phyloP scores from a whole-genome alignment of 2,797 vertebrate species.

The Lagodon rhomboides region DNA sequence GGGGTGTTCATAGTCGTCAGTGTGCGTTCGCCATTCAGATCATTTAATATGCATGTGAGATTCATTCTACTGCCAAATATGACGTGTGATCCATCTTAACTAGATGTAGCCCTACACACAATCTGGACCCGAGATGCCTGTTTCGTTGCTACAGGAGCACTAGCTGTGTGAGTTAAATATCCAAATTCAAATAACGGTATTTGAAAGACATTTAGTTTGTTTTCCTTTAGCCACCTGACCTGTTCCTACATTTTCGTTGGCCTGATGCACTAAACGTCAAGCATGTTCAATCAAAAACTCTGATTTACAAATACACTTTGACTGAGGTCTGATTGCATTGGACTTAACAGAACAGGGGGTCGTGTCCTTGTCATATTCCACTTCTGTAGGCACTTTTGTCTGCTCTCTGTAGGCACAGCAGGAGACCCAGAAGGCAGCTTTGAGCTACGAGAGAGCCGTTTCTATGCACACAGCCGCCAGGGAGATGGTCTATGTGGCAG shows the following conservation, averaged over 20 bases:
- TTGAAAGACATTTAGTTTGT: not conserved
- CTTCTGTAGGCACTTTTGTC: constrained; percentile 35
- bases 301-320: not conserved
- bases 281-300: not conserved
- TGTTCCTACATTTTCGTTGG: not conserved
- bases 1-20: not conserved
- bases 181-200: not conserved
- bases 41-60: constrained; percentile 20
- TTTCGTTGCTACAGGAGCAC: not conserved
- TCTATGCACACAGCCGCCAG: constrained; percentile 96
- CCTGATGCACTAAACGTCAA: not conserved
- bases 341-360: not conserved
- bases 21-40: not conserved
- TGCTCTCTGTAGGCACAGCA: constrained; percentile 90
- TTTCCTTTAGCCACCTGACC: not conserved
- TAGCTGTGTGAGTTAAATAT: not conserved
- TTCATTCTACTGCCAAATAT: constrained; percentile 11
- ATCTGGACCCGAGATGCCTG: constrained; percentile 4
- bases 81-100: not conserved
- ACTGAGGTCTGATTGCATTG: not conserved
- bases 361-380: constrained; percentile 11
- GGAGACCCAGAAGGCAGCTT: constrained; percentile 94
- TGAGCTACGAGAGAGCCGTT: constrained; percentile 94
- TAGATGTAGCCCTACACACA: not conserved
- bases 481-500: constrained; percentile 97